Base-by-base conservation (phyloP, 2,797 vertebrate genomes). In the Lates japonicus region DNA sequence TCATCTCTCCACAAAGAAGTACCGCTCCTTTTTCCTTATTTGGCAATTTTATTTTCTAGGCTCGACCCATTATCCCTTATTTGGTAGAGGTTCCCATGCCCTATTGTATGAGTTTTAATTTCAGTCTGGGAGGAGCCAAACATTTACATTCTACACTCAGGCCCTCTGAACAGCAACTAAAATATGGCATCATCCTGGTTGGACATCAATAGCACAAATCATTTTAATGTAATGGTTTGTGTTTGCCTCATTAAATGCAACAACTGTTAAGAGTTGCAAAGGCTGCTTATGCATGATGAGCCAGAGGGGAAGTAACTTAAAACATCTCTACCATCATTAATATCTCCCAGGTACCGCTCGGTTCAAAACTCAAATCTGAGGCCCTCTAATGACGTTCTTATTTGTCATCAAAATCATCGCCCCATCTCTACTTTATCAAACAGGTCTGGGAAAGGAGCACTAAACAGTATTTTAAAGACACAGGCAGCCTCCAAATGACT, bases 81-180 rank as follows among this genome's bases (percentile, higher is more conserved):
- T 92, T 87, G 85, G 80, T 90, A 84, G 68, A 86, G 11, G 31
- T 31, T 85, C 60, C 60, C 52, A 52, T 46, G 16, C 11, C 70
- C 5, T 37, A 75, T 61, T 52, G 52, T 33, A 57, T 77, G n/a
- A 68, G 17, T 41, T 31, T 61, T 51, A 44, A 55, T 31, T 20
- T 42, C 73, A 68, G 59, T 63, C 20, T 61, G 42, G 61, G 35
- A 60, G 25, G 54, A 80, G 55, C 22, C 65, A 39, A 54, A 75
- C 41, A 48, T 79, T 70, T 77, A 72, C 78, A 86, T 84, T 88
- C 74, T 57, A 57, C 60, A 65, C 58, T 66, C 69, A 33, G 70
- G 19, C 49, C 9, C 57, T 73, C 37, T 49, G 52, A 16, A 73
- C 63, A 48, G 12, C 65, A 33, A 55, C 55, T 31, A 29, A 62